Conservation (phyloP, 2,113 vertebrate genomes). For the Leptobrachium ailaonicum region DNA sequence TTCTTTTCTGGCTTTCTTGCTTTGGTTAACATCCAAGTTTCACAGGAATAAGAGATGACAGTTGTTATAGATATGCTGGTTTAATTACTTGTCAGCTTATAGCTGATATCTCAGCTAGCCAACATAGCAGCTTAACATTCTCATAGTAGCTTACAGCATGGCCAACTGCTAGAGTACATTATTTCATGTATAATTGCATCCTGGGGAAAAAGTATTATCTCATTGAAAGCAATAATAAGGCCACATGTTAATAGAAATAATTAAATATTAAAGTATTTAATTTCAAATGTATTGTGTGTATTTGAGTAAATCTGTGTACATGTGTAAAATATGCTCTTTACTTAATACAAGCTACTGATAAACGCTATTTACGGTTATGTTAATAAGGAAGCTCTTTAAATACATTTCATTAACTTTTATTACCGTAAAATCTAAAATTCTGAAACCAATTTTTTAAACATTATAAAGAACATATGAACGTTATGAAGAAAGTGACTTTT, state of each 20-base stretch:
- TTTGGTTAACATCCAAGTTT: slow-evolving; percentile 91
- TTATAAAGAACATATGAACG: no score
- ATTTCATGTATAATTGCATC: slow-evolving; percentile 65
- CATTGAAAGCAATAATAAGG: slow-evolving; percentile 32
- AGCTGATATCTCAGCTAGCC: slow-evolving; percentile 90
- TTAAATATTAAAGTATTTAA: not conserved
- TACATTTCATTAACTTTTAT: no score
- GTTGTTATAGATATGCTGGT: slow-evolving; percentile 94
- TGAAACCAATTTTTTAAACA: no score
- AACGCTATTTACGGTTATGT: no score
- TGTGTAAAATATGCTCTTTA: no score
- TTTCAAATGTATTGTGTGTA: no score
- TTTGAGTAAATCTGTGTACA: no score
- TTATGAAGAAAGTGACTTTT: no score
- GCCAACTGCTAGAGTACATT: slow-evolving; percentile 79
- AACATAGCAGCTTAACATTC: slow-evolving; percentile 90
- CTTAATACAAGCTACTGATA: no score
- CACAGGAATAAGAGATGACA: slow-evolving; percentile 96
- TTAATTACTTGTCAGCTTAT: slow-evolving; percentile 99
- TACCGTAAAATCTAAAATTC: no score
- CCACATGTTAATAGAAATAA: not conserved
- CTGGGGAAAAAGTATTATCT: slow-evolving; percentile 73
- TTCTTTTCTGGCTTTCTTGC: slow-evolving; percentile 75
- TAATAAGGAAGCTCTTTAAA: no score
- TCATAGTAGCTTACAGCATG: slow-evolving; percentile 92